These are phyloP conservation scores for Suncus etruscus DNA, from an alignment of 2,113 vertebrate genomes.

Conservation along the genomic window DNA sequence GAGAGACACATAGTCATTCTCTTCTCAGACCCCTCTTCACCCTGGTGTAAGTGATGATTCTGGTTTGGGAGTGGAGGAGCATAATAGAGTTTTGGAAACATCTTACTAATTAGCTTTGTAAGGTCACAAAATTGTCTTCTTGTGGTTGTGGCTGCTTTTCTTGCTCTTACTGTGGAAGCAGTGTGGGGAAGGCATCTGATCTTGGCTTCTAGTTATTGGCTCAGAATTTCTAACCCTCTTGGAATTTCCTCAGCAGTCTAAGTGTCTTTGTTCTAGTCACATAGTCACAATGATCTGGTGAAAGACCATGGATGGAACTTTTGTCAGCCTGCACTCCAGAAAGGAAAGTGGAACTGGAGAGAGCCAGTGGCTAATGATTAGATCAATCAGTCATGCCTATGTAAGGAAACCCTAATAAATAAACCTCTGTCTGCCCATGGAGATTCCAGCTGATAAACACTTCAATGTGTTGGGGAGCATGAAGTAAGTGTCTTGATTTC, in stretches of 20 bases:
- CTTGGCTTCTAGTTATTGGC: background rate
- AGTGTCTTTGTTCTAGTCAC: background rate
- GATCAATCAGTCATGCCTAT: background rate
- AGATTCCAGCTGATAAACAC: background rate
- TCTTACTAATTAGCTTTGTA: background rate
- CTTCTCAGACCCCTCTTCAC: background rate
- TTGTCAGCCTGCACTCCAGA: background rate
- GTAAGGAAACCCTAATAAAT: background rate
- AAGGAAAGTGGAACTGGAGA: background rate
- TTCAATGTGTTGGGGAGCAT: background rate
- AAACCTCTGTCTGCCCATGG: background rate
- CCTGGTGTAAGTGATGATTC: background rate
- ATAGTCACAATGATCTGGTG: background rate
- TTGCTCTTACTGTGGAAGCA: background rate
- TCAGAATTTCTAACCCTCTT: background rate
- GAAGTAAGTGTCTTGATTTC: background rate
- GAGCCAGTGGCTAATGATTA: background rate
- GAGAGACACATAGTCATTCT: background rate
- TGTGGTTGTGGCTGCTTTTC: background rate
- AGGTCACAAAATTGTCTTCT: background rate
- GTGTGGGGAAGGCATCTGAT: background rate
- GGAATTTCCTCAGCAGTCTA: background rate
- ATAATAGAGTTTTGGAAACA: background rate
- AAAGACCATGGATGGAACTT: conserved; percentile 23
- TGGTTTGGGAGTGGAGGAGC: background rate